Conservation (phyloP, 2,797 vertebrate genomes). For the Enteromius radiatus region DNA sequence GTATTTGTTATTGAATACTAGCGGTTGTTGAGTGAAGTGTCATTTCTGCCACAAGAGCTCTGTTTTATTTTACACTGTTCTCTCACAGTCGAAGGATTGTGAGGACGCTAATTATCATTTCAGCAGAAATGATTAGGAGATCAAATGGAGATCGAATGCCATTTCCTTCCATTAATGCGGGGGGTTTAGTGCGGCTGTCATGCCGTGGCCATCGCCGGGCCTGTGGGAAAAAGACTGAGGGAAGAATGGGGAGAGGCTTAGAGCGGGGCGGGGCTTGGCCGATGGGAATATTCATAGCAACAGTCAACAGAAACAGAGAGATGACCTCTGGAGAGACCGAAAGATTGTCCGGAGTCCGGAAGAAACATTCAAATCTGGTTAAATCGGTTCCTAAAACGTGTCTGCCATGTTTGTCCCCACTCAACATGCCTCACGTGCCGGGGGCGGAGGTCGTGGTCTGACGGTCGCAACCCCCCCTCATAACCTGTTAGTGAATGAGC, state of each 20-base stretch:
- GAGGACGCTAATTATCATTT: conserved; percentile 97
- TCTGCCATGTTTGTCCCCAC: background rate
- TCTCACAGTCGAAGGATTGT: conserved; percentile 76
- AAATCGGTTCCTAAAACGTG: background rate
- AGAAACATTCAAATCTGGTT: conserved; percentile 15
- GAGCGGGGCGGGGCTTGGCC: conserved; percentile 80
- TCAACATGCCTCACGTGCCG: conserved; percentile 23
- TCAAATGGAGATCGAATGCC: conserved; percentile 93
- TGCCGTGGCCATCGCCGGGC: conserved; percentile 83
- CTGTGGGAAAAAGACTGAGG: conserved; percentile 86
- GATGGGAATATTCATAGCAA: conserved; percentile 80
- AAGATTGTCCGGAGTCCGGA: background rate
- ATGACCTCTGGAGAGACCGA: conserved; percentile 35
- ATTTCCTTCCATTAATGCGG: conserved; percentile 94
- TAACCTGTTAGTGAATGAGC: conserved; percentile 31
- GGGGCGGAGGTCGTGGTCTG: conserved; percentile 37
- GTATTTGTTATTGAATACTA: conserved; percentile 87
- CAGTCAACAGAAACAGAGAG: conserved; percentile 46
- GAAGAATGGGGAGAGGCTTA: conserved; percentile 84
- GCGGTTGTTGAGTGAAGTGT: conserved; percentile 84
- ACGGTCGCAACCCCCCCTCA: background rate
- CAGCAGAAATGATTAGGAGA: conserved; percentile 97
- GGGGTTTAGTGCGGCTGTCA: conserved; percentile 92
- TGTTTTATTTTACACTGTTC: conserved; percentile 56
- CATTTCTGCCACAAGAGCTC: conserved; percentile 72